Evolutionary conservation across 2,113 vertebrate species (phyloP), one percentile per base, ranked within the genome.

Genomic region (Ciconia maguari): DNA sequence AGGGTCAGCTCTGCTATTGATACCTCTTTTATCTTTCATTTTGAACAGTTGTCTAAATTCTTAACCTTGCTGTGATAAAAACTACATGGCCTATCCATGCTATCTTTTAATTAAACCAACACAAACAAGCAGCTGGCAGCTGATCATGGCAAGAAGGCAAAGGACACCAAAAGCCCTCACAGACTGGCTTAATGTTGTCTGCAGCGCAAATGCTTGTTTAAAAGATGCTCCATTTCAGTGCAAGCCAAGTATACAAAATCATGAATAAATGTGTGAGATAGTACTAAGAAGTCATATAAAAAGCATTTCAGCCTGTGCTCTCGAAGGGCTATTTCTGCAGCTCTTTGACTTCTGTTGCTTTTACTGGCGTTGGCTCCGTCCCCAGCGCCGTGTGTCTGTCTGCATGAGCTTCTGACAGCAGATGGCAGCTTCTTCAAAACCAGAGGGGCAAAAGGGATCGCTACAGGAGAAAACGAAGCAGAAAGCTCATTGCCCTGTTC

Each of bases 371-470:
- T 71, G 74, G 57, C 42, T 71, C 60, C 6, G 2, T 54, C 89
- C 69, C 70, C 75, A 46, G 2, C 0, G 1, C 68, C 2, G 4
- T 21, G 72, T 44, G 55, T 69, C 62, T 62, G 46, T 54, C 54
- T 64, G 38, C 80, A 8, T 16, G 87, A 87, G 66, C 41, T 71
- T 26, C 81, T 84, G 84, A 80, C 93, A 87, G 90, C 89, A 96
- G 94, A 96, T 91, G 94, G 95, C 91, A 95, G 57, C 78, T 96
- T 93, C 65, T 87, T 65, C 87, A 27, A 76, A 82, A 94, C 6
- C 61, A 75, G 77, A 62, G 75, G 48, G 49, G 29, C 27, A n/a
- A 58, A 60, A 69, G 44, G 55, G 57, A 48, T 60, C 51, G n/a
- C 69, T 71, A 2, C 22, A n/a, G n/a, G 6, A 57, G 70, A 17